Evolutionary conservation across 2,113 vertebrate species (phyloP).

Genomic region (Bubo bubo): DNA sequence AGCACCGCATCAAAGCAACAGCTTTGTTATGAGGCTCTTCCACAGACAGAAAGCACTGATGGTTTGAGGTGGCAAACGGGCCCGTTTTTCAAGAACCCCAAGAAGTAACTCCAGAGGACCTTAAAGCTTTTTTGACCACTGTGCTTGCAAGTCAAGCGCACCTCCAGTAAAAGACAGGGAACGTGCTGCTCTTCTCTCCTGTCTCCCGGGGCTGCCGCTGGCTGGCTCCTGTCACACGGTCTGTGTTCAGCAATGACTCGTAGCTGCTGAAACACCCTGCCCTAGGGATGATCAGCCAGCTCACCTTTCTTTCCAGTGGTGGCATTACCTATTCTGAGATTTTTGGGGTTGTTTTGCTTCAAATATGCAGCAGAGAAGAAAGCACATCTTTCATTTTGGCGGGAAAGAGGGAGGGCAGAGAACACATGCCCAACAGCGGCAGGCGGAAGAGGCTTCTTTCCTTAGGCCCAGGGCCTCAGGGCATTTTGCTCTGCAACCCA

Average conservation of each 20-base stretch:
- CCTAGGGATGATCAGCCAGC: not conserved
- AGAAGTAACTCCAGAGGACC: not conserved
- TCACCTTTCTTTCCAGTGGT: not conserved
- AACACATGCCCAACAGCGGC: not conserved
- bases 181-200: not conserved
- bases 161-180: not conserved
- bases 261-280: not conserved
- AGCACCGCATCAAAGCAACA: not conserved
- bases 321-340: not conserved
- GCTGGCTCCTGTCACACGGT: not conserved
- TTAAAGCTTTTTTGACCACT: not conserved
- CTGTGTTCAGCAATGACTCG: not conserved
- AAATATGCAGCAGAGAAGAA: not conserved
- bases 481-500: not conserved
- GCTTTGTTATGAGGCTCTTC: not conserved
- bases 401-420: not conserved
- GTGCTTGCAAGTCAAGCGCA: not conserved
- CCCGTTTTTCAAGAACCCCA: not conserved
- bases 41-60: not conserved
- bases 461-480: not conserved
- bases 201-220: not conserved
- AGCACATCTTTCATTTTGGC: not conserved
- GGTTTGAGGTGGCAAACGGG: not conserved
- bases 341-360: not conserved
- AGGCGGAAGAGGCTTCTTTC: not conserved